phyloP scores from a whole-genome alignment of 37 sponge, comb jelly and placozoan genomes.

The Oopsacas minuta region DNA sequence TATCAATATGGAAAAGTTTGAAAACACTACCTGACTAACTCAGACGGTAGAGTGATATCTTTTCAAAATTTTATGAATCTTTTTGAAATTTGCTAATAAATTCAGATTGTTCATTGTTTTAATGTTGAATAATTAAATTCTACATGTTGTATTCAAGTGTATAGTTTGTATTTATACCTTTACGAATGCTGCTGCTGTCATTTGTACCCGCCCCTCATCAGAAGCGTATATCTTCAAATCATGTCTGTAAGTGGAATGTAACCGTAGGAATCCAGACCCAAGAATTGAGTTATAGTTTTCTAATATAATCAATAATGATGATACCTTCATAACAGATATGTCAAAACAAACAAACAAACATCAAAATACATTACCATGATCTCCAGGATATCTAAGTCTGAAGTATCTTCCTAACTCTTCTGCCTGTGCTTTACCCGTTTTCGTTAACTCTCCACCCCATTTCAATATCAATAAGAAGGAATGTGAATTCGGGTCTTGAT shows the following conservation, averaged over 20 bases:
- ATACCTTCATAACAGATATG: too few relatives aligned
- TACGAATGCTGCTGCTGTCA: constrained; percentile 88
- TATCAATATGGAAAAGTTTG: too few relatives aligned
- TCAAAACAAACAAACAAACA: not conserved
- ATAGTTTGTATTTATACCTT: constrained; percentile 41
- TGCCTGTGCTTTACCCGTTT: constrained; percentile 54
- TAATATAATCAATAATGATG: too few relatives aligned
- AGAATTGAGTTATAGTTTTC: constrained; percentile 42
- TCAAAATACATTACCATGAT: constrained; percentile 35
- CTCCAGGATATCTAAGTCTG: constrained; percentile 76
- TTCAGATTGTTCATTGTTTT: not conserved
- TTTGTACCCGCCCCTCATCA: constrained; percentile 90
- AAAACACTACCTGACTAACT: too few relatives aligned
- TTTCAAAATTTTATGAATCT: too few relatives aligned
- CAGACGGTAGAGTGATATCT: too few relatives aligned
- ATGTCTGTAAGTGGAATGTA: constrained; percentile 92
- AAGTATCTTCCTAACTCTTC: constrained; percentile 77
- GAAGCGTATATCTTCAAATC: constrained; percentile 94
- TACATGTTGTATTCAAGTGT: not conserved
- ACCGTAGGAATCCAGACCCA: constrained; percentile 76
- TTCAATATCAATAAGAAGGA: constrained; percentile 67
- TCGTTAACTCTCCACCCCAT: constrained; percentile 92
- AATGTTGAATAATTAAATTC: not conserved
- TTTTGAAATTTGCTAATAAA: not conserved
- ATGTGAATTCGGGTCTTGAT: not conserved